phyloP scores from a whole-genome alignment of 1,140 invertebrate genomes.

The Ceratina japonica region DNA sequence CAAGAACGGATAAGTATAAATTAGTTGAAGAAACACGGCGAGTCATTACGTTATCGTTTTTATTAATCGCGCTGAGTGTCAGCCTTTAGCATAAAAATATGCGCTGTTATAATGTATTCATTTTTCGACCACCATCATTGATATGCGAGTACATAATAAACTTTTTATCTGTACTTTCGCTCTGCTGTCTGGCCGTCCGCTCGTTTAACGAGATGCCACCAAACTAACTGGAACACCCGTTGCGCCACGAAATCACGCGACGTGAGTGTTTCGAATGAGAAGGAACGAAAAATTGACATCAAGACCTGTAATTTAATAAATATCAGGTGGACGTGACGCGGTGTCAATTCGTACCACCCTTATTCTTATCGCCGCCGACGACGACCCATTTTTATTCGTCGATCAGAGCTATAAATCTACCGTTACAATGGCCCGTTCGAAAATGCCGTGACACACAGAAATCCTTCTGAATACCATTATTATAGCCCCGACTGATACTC shows the following conservation, averaged over 20 bases:
- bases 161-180: neutral
- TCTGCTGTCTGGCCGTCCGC: neutral
- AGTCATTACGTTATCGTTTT: no score
- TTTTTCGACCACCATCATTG: no score
- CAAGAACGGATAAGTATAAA: no score
- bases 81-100: no score
- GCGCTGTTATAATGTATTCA: no score
- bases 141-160: neutral
- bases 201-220: no score
- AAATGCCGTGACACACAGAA: slow-evolving; percentile 56
- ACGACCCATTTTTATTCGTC: slow-evolving; percentile 57
- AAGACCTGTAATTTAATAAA: slow-evolving; percentile 56
- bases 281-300: neutral
- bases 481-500: neutral
- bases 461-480: slow-evolving; percentile 31
- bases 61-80: no score
- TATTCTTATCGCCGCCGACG: slow-evolving; percentile 17
- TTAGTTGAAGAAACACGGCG: no score
- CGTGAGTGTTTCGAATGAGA: neutral
- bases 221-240: neutral
- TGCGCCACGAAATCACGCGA: neutral
- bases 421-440: slow-evolving; percentile 23
- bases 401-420: slow-evolving; percentile 34
- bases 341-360: slow-evolving; percentile 48
- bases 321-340: slow-evolving; percentile 21